These are phyloP conservation scores for Oreochromis niloticus DNA, from an alignment of 2,113 vertebrate species.

Conservation along the genomic window DNA sequence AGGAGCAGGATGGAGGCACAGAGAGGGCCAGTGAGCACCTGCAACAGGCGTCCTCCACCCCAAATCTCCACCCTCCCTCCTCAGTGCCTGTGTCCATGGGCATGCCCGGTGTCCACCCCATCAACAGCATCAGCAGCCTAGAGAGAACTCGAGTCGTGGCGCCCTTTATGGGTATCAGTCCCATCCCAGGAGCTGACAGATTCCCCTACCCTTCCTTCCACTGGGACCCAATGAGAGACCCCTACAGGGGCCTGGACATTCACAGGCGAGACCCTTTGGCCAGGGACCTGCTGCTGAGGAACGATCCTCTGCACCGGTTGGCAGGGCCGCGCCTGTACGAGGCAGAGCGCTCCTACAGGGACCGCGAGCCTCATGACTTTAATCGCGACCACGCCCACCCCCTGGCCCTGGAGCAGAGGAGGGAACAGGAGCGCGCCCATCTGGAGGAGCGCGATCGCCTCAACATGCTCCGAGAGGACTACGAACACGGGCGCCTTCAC, in stretches of 20 bases:
- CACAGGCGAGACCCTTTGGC: conserved; percentile 78
- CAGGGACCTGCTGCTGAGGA: conserved; percentile 85
- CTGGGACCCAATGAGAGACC: conserved; percentile 96
- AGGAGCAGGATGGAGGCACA: conserved; percentile 82
- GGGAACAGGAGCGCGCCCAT: conserved; percentile 86
- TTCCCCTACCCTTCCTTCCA: conserved; percentile 95
- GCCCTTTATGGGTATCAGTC: conserved; percentile 95
- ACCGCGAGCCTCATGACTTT: conserved; percentile 91
- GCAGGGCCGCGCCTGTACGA: conserved; percentile 84
- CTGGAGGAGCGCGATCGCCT: conserved; percentile 87
- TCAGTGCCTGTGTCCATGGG: conserved; percentile 87
- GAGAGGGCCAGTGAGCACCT: conserved; percentile 77
- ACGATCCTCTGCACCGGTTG: conserved; percentile 87
- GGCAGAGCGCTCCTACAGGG: conserved; percentile 87
- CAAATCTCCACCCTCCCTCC: conserved; percentile 79
- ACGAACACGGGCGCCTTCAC: conserved; percentile 87
- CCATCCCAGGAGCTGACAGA: conserved; percentile 90
- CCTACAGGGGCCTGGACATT: conserved; percentile 90
- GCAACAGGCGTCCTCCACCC: conserved; percentile 69
- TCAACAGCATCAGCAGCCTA: conserved; percentile 86
- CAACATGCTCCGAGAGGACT: conserved; percentile 92
- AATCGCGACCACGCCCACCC: conserved; percentile 83
- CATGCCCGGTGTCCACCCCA: conserved; percentile 86
- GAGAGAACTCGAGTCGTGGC: conserved; percentile 96
- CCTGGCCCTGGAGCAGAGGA: conserved; percentile 82